A percentile compares a stretch with the other conserved stretches of the same genome.
Evolutionary conservation across 2,888 invertebrate genomes (phyloP).

Genomic region (Lasioglossum pauxillum): DNA sequence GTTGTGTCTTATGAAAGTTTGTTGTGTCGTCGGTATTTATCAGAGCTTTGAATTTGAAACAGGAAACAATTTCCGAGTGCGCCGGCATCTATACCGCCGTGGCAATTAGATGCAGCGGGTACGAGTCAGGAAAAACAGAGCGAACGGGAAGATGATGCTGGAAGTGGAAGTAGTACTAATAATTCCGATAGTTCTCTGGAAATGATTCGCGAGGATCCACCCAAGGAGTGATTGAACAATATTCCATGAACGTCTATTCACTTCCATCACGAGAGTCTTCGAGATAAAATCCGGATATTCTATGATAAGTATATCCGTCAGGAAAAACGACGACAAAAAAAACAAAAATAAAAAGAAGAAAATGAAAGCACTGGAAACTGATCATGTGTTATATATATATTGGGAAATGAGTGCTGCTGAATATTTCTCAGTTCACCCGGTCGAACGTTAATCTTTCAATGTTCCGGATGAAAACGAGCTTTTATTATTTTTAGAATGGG

Average conservation of each 20-base stretch:
- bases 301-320: slow-evolving; percentile 37
- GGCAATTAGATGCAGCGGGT: slow-evolving; percentile 88
- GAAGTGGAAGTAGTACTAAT: slow-evolving; percentile 84
- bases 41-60: slow-evolving; percentile 58
- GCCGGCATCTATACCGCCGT: slow-evolving; percentile 90
- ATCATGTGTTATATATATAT: slow-evolving; percentile 38
- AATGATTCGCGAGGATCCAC: slow-evolving; percentile 84
- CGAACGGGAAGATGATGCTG: slow-evolving; percentile 83
- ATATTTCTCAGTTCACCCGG: slow-evolving; percentile 17
- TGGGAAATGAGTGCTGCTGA: slow-evolving; percentile 16
- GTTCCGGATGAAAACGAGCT: slow-evolving; percentile 14
- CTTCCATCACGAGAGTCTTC: slow-evolving; percentile 64
- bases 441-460: slow-evolving; percentile 22
- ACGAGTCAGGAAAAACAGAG: slow-evolving; percentile 78
- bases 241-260: slow-evolving; percentile 35
- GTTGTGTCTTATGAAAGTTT: slow-evolving; percentile 16
- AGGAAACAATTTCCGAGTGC: slow-evolving; percentile 93
- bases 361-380: slow-evolving; percentile 17
- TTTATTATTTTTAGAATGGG: slow-evolving; percentile 34
- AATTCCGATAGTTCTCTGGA: slow-evolving; percentile 85
- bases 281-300: slow-evolving; percentile 40
- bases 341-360: neutral
- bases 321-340: neutral
- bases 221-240: slow-evolving; percentile 72
- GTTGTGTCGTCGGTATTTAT: slow-evolving; percentile 24